Base-by-base conservation (phyloP, 2,797 vertebrate species). In the Euphonia xanthogaster region DNA sequence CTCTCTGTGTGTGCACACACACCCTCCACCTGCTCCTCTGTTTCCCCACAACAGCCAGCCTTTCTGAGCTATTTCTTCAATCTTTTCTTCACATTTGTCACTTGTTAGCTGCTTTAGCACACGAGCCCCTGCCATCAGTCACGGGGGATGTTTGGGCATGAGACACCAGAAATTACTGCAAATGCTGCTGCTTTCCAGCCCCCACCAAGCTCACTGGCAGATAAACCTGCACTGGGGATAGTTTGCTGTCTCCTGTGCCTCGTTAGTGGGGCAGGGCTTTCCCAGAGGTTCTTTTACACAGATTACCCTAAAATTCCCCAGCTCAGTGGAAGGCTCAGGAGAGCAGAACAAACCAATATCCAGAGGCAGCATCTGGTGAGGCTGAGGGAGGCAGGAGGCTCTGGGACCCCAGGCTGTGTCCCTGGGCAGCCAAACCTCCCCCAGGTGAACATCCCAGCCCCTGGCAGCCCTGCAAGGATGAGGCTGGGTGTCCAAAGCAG, bases 191-290 rank as follows among this genome's bases (percentile, higher is more conserved):
- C 42, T 54, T 68, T 75, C 16, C 33, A 35, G 60, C n/a, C 39
- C 39, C 35, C 48, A 24, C 28, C 13, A 35, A 47, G 5, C 23
- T 76, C 44, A 10, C 23, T 27, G 33, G 37, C 25, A 55, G 76
- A 73, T 22, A 21, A 20, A 60, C 71, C 19, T 45, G 53, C 62
- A 24, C n/a, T 17, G 35, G 45, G 85, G 75, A n/a, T 31, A 6
- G 65, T 90, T 16, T 67, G 61, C 18, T 70, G 42, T 50, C 93
- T 88, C 80, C 5, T 19, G 67, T 61, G 67, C 50, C 75, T 74
- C 65, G 50, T 91, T 74, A 90, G 68, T 3, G 31, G 78, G 92
- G 40, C 42, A 86, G 5, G 11, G 21, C 42, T 90, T 93, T 88
- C 85, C 85, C 72, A 57, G 57, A 73, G 81, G 78, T 42, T 76